phyloP scores from a whole-genome alignment of 1,140 invertebrate species.

The Papilio dardanus region DNA sequence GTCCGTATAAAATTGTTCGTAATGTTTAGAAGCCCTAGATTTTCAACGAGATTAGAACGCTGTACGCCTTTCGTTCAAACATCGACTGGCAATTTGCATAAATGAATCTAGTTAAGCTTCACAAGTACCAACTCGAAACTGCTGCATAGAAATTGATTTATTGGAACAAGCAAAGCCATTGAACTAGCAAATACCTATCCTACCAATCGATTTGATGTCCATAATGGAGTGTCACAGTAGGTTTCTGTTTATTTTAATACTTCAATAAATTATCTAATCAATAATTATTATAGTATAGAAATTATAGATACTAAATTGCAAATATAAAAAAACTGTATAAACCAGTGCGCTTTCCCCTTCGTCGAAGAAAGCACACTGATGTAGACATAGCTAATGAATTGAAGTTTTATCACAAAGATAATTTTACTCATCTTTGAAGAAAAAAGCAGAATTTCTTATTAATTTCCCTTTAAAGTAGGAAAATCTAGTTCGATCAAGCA shows the following conservation, averaged over 20 bases:
- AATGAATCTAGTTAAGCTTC: conserved; percentile 40
- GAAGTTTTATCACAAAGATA: not conserved
- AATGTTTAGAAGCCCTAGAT: conserved; percentile 45
- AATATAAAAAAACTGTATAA: not conserved
- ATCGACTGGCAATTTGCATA: conserved; percentile 38
- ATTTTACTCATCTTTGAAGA: not conserved
- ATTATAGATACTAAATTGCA: not conserved
- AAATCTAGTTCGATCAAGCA: not conserved
- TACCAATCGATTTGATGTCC: not conserved
- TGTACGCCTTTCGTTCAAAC: conserved; percentile 35
- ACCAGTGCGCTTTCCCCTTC: not conserved
- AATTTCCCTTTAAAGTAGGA: conserved; percentile 1
- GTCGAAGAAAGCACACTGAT: not conserved
- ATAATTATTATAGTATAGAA: not conserved
- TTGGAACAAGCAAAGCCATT: conserved; percentile 10
- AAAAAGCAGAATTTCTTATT: not conserved
- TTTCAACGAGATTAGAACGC: conserved; percentile 40
- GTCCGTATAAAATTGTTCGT: conserved; percentile 29
- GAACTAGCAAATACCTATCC: not conserved
- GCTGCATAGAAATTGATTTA: conserved; percentile 34
- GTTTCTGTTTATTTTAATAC: not conserved
- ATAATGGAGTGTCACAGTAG: not conserved
- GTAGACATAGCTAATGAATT: conserved; percentile 6
- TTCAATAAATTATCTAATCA: not conserved
- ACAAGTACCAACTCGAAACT: conserved; percentile 29